phyloP scores from a whole-genome alignment of 2,888 invertebrate genomes.

The Baccha elongata region DNA sequence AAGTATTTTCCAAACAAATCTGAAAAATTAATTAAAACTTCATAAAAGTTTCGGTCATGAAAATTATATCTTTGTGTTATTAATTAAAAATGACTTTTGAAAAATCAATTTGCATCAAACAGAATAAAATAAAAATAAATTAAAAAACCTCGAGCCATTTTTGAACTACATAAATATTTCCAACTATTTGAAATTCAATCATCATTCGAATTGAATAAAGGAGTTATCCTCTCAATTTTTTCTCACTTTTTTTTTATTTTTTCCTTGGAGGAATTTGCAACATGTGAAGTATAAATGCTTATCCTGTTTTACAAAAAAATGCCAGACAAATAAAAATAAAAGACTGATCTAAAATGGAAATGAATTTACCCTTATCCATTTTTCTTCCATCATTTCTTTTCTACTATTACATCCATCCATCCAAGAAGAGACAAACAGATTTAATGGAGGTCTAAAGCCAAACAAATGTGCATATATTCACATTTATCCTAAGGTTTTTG shows the following conservation, averaged over 20 bases:
- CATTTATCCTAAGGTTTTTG: conserved; percentile 49
- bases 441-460: conserved; percentile 69
- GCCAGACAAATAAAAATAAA: conserved; percentile 50
- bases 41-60: too few relatives aligned
- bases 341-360: conserved; percentile 68
- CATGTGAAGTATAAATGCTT: conserved; percentile 66
- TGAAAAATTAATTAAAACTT: too few relatives aligned
- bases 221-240: conserved; percentile 3
- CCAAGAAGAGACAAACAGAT: conserved; percentile 54
- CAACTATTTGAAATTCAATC: conserved; percentile 61
- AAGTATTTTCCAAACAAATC: too few relatives aligned
- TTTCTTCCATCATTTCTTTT: conserved; percentile 21
- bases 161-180: conserved; percentile 1
- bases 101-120: neutral
- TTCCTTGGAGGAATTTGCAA: conserved; percentile 45
- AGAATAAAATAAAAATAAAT: neutral
- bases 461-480: conserved; percentile 69
- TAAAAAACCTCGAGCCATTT: conserved; percentile 1
- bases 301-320: conserved; percentile 52
- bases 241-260: neutral
- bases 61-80: too few relatives aligned
- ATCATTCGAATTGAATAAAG: conserved; percentile 50
- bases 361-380: conserved; percentile 60
- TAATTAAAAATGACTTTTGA: too few relatives aligned
- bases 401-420: conserved; percentile 1